Conservation (phyloP, 2,888 invertebrate species). For the Andrena bicolor region DNA sequence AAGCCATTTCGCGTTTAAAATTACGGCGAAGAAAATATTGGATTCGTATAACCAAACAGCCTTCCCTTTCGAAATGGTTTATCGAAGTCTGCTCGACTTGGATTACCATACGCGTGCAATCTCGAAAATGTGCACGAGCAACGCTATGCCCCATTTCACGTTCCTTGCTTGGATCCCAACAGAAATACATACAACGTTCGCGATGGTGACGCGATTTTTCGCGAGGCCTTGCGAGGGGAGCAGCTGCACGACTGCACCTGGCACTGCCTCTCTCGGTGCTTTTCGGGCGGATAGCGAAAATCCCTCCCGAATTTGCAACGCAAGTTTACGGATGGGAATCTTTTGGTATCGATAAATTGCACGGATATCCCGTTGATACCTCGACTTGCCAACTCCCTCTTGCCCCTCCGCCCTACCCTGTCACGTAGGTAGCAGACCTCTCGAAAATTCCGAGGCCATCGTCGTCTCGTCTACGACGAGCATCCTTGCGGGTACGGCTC, state of each 20-base stretch:
- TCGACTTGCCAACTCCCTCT: too few species aligned
- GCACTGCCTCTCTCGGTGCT: constrained; percentile 33
- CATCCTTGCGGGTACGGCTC: constrained; percentile 7
- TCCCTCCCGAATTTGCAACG: too few species aligned
- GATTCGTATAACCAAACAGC: too few species aligned
- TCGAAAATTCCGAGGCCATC: constrained; percentile 15
- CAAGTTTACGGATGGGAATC: too few species aligned
- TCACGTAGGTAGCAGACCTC: neutral
- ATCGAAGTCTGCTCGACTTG: too few species aligned
- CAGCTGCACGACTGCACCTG: constrained; percentile 50
- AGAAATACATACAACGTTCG: neutral
- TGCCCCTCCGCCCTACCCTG: too few species aligned
- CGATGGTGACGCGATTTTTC: constrained; percentile 28
- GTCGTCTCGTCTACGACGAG: constrained; percentile 1
- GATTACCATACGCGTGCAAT: too few species aligned
- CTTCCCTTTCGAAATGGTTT: too few species aligned
- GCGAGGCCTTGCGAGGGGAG: constrained; percentile 51
- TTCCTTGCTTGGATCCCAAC: neutral
- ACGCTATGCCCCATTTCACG: neutral
- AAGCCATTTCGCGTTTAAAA: constrained; percentile 43
- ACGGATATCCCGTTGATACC: too few species aligned
- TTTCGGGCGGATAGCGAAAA: neutral
- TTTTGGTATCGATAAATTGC: too few species aligned
- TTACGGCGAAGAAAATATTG: constrained; percentile 52
- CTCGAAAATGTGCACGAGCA: too few species aligned